phyloP scores from a whole-genome alignment of 2,113 vertebrate species.

The Chaetodon trifascialis region DNA sequence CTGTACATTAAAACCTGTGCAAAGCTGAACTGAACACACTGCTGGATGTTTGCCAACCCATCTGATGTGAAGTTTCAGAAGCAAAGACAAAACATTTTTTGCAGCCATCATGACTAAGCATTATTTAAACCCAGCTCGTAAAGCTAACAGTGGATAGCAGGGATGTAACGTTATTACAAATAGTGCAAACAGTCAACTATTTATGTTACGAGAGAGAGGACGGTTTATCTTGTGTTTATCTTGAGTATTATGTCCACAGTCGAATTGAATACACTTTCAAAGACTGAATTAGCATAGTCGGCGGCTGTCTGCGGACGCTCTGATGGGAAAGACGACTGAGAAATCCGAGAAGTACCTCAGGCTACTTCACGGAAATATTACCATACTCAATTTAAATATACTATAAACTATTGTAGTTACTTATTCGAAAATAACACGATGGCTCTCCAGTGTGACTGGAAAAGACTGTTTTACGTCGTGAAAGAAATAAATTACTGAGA shows the following conservation, averaged over 20 bases:
- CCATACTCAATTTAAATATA: not conserved
- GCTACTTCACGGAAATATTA: not conserved
- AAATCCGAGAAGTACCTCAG: not conserved
- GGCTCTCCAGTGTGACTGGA: not conserved
- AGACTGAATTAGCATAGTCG: not conserved
- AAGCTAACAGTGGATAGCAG: not conserved
- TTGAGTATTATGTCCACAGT: not conserved
- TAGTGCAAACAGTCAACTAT: not conserved
- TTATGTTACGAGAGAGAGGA: too few species aligned
- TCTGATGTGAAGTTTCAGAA: too few species aligned
- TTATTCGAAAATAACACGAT: too few species aligned
- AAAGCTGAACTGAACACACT: too few species aligned
- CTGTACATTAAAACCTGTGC: too few species aligned
- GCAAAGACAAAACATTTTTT: too few species aligned
- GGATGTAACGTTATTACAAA: too few species aligned
- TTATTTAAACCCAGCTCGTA: not conserved
- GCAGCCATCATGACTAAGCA: not conserved
- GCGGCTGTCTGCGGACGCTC: not conserved
- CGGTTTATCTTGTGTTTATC: too few species aligned
- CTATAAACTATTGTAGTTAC: not conserved
- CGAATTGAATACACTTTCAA: not conserved
- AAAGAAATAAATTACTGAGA: too few species aligned
- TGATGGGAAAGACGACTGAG: not conserved
- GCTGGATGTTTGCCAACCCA: too few species aligned
- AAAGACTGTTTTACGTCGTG: not conserved